Base-by-base conservation (phyloP, 2,113 vertebrate genomes). In the Sorex araneus region DNA sequence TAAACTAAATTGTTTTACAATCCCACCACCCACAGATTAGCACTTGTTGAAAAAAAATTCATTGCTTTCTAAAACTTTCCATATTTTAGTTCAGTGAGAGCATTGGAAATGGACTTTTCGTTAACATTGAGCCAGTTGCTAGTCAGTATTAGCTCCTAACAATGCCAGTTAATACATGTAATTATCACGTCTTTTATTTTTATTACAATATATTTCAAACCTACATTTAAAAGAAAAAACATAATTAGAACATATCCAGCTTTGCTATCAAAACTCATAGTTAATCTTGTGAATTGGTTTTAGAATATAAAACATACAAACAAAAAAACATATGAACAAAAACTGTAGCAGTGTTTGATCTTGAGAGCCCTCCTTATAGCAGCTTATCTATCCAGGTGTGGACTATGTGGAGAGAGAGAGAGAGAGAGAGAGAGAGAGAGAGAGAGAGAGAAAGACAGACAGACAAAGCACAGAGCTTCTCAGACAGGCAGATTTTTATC, bases 41-140 rank as follows among this genome's bases (percentile, higher is more conserved):
- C 76, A 93, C 94, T 95, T 95, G 95, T 90, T 95, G 89, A 96
- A 32, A 93, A 95, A 93, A 60, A 60, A 93, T 86, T 89, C 83
- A 93, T 84, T 95, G 73, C 94, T 96, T 94, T 93, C 77, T 21
- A 18, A 77, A 30, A 30, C 12, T 66, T 18, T 95, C 94, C 95
- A 95, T 83, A 95, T 95, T 96, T 95, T 78, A 96, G 77, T 87
- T 82, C 93, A 89, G 43, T 78, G 47, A 95, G 89, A 89, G 34
- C 79, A 93, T 89, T 95, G 95, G 91, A 92, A 95, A 95, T 95
- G 76, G 82, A 96, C 78, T 85, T 89, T 95, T 89, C 18, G 89
- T 95, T 84, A 91, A 76, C 82, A 66, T 7, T 8, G 28, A 94
- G 91, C 34, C 57, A 87, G 57, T 28, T 81, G 75, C 84, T 47